These are phyloP conservation scores for Entosphenus tridentatus DNA, from an alignment of 2,113 vertebrate genomes.

Conservation along the genomic window DNA sequence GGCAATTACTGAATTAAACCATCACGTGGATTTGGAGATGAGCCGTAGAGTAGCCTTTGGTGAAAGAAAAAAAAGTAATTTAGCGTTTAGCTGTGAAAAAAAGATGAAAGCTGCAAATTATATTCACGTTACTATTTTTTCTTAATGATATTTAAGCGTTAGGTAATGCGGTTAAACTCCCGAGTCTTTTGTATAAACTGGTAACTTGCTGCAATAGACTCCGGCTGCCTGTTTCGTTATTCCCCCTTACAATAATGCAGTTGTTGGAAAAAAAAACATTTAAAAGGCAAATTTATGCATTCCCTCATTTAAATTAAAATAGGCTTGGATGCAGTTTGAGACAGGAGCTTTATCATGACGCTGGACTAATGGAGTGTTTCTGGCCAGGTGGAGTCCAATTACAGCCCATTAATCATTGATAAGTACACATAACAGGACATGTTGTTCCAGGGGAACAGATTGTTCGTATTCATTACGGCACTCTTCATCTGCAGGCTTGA, in stretches of 20 bases:
- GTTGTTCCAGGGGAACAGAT: constrained; percentile 4
- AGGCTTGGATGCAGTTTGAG: too few relatives aligned
- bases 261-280: background rate
- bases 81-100: background rate
- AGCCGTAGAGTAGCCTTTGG: too few relatives aligned
- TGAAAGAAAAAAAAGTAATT: background rate
- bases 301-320: too few relatives aligned
- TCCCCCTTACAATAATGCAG: background rate
- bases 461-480: background rate
- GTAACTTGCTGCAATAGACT: too few relatives aligned
- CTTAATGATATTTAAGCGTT: background rate
- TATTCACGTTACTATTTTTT: background rate
- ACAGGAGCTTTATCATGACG: too few relatives aligned
- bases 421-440: background rate
- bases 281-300: too few relatives aligned
- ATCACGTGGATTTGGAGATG: too few relatives aligned
- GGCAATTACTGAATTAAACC: too few relatives aligned
- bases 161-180: too few relatives aligned
- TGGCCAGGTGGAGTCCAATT: background rate
- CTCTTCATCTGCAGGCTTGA: constrained; percentile 4
- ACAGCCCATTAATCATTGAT: constrained; percentile 2
- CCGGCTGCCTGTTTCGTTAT: background rate
- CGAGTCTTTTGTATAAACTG: too few relatives aligned
- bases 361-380: too few relatives aligned
- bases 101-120: background rate